A percentile compares a stretch with the other conserved stretches of the same genome.
phyloP scores from a whole-genome alignment of 92 coral and sea anemone genomes.

The Epizoanthus scotinus region DNA sequence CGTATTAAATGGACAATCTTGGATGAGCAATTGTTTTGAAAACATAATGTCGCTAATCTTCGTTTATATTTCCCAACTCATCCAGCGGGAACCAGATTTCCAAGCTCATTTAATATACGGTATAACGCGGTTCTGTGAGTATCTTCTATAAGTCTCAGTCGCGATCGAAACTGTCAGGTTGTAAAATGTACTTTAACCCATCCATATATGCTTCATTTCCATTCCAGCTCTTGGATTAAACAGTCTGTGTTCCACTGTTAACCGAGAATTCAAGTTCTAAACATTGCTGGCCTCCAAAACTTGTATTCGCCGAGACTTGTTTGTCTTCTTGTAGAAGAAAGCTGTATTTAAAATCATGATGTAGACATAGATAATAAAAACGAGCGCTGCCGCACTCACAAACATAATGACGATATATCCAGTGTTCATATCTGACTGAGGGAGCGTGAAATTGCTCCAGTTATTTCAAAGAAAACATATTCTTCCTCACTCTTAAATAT shows the following conservation, averaged over 20 bases:
- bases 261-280: not conserved
- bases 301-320: constrained; percentile 9
- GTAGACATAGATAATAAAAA: constrained; percentile 3
- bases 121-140: too few species aligned
- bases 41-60: too few species aligned
- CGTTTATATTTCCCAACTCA: too few species aligned
- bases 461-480: not conserved
- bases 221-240: not conserved
- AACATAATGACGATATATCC: not conserved
- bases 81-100: too few species aligned
- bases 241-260: not conserved
- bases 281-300: not conserved
- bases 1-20: too few species aligned
- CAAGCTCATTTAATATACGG: too few species aligned
- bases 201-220: too few species aligned
- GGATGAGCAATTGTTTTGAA: too few species aligned
- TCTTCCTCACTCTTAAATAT: not conserved
- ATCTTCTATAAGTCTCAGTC: too few species aligned
- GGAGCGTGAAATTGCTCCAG: not conserved
- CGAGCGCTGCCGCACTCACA: not conserved
- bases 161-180: too few species aligned
- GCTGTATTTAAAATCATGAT: not conserved
- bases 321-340: constrained; percentile 12
- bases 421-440: not conserved
- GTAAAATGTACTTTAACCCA: too few species aligned